Percentiles rank a stretch among this genome's conserved stretches.
phyloP scores from a whole-genome alignment of 2,113 vertebrate genomes.

The Dipodomys ordii region DNA sequence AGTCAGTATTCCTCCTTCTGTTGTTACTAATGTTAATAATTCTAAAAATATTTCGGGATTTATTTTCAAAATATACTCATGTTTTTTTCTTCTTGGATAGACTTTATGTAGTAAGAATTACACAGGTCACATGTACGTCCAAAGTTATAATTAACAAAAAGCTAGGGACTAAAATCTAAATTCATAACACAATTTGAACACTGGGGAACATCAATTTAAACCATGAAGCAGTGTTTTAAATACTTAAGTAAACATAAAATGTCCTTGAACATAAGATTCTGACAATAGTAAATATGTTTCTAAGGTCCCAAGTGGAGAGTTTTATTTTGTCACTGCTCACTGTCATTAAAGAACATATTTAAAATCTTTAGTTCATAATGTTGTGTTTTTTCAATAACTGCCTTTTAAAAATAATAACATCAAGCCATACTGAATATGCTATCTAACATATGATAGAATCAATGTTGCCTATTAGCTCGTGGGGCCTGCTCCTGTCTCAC shows the following conservation, averaged over 20 bases:
- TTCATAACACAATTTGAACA: neutral
- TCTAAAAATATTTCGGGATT: neutral
- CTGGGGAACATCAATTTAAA: neutral
- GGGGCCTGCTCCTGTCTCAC: fast-evolving
- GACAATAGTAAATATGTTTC: neutral
- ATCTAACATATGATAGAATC: slow-evolving; percentile 28
- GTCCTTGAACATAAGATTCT: neutral
- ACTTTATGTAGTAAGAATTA: neutral
- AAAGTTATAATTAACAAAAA: slow-evolving; percentile 27
- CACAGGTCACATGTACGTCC: neutral
- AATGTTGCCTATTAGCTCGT: neutral
- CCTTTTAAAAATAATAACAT: slow-evolving; percentile 15
- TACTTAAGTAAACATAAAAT: slow-evolving; percentile 42
- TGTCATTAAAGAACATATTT: slow-evolving; percentile 67
- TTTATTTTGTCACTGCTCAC: slow-evolving; percentile 41
- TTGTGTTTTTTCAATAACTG: neutral
- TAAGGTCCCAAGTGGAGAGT: neutral
- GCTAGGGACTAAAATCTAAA: slow-evolving; percentile 10
- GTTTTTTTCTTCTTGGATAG: neutral
- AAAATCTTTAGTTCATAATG: slow-evolving; percentile 59
- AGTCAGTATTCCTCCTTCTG: neutral
- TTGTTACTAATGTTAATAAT: neutral
- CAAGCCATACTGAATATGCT: slow-evolving; percentile 1
- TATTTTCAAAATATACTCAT: neutral
- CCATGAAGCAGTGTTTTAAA: neutral